phyloP scores from a whole-genome alignment of 2,797 vertebrate genomes.

The Hipposideros larvatus region DNA sequence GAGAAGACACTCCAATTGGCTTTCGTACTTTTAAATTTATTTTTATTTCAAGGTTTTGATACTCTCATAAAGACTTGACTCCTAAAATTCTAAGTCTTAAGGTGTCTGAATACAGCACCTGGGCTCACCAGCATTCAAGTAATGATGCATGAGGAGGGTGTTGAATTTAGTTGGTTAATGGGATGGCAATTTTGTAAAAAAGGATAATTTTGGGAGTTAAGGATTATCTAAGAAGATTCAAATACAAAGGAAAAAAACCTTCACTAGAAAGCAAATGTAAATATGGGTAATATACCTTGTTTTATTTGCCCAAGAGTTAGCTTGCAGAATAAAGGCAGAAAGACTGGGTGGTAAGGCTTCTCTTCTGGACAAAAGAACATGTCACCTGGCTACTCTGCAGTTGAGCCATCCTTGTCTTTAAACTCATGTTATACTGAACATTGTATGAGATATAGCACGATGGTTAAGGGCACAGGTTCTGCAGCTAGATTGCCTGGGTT shows the following conservation, averaged over 20 bases:
- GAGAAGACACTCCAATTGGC: neutral
- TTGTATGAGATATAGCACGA: neutral
- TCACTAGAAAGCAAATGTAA: slow-evolving; percentile 1
- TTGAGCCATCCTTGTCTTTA: neutral
- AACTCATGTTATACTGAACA: neutral
- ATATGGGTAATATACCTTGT: neutral
- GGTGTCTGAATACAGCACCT: neutral
- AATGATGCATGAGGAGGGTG: neutral
- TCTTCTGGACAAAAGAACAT: neutral
- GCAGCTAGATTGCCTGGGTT: neutral
- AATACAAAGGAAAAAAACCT: neutral
- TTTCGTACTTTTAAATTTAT: neutral
- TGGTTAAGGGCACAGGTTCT: neutral
- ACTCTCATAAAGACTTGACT: neutral
- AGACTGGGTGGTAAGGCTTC: neutral
- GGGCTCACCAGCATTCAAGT: neutral
- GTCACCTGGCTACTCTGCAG: neutral
- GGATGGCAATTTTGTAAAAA: neutral
- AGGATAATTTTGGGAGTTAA: neutral
- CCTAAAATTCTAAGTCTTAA: neutral
- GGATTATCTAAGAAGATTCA: slow-evolving; percentile 3
- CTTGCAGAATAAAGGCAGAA: neutral
- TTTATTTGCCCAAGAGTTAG: neutral
- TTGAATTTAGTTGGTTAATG: slow-evolving; percentile 21
- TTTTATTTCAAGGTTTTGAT: slow-evolving; percentile 47